Evolutionary conservation across 2,888 invertebrate species (phyloP).

Genomic region (Drosophila yooni): DNA sequence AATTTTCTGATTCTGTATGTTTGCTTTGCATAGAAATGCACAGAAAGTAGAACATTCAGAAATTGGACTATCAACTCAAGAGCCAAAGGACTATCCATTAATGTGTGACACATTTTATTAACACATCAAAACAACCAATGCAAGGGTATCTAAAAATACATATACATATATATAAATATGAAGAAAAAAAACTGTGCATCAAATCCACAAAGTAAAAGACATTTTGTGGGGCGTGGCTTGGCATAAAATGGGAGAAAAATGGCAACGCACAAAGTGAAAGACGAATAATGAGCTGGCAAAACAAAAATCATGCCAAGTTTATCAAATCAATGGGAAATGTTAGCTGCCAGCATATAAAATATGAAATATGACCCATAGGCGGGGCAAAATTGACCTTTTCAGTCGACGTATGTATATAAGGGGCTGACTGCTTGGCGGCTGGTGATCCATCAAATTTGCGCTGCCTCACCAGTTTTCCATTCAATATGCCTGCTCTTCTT

Average conservation of each 20-base stretch:
- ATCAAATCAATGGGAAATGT: constrained; percentile 70
- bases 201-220: constrained; percentile 63
- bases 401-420: neutral
- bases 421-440: constrained; percentile 6
- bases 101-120: neutral
- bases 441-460: constrained; percentile 70
- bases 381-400: constrained; percentile 23
- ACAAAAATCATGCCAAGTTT: constrained; percentile 75
- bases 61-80: neutral
- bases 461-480: constrained; percentile 63
- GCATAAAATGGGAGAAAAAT: constrained; percentile 18
- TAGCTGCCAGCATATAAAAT: constrained; percentile 66
- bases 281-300: constrained; percentile 76
- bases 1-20: neutral
- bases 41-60: too few relatives aligned
- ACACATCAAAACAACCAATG: too few relatives aligned
- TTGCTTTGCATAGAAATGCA: neutral
- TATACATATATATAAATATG: neutral
- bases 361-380: constrained; percentile 57
- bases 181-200: constrained; percentile 17
- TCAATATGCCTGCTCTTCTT: constrained; percentile 59
- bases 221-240: constrained; percentile 27
- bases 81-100: neutral
- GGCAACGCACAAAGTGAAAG: constrained; percentile 66
- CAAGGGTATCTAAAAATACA: neutral